A percentile compares a stretch with the other conserved stretches of the same genome.
phyloP scores from a whole-genome alignment of 2,113 vertebrate species.

The rabbit (Oryctolagus cuniculus) region mOryCun1.1 NC_091441.1:58255501-58256000 shows the following conservation, averaged over 20 bases:
- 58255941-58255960: conserved; percentile 56
- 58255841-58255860: conserved; percentile 40
- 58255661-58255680: background rate
- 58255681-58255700: background rate
- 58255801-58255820: conserved; percentile 50
- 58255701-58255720: conserved; percentile 46
- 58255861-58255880: conserved; percentile 58
- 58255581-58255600: background rate
- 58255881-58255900: background rate
- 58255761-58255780: conserved; percentile 29
- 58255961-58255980: conserved; percentile 53
- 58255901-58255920: background rate
- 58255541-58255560: background rate
- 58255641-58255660: background rate
- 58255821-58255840: conserved; percentile 56
- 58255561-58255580: background rate
- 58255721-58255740: conserved; percentile 38
- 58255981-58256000: conserved; percentile 2
- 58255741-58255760: conserved; percentile 46
- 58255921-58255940: background rate
- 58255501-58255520: background rate
- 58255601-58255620: background rate
- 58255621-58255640: background rate
- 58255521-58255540: background rate
- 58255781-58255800: conserved; percentile 10